These are phyloP conservation scores for Syngnathus acus DNA, from an alignment of 2,797 vertebrate species.

Conservation along the genomic window DNA sequence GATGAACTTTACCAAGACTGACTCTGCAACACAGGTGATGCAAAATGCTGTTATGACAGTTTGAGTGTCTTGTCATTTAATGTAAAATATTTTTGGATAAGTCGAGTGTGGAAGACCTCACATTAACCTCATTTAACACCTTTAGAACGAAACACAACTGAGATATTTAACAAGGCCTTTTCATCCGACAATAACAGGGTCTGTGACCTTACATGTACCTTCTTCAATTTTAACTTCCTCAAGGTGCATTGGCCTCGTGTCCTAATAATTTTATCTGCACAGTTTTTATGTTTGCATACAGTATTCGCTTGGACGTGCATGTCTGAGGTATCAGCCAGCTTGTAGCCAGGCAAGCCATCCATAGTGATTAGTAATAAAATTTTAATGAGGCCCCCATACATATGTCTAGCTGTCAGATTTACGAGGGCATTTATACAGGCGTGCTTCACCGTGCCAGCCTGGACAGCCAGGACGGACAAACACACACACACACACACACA, in stretches of 20 bases:
- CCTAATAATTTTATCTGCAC: slow-evolving; percentile 2
- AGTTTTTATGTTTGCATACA: slow-evolving; percentile 23
- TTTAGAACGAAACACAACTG: not conserved
- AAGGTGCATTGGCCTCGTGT: not conserved
- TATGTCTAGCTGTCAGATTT: slow-evolving; percentile 95
- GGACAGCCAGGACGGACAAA: slow-evolving; percentile 36
- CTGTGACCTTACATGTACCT: not conserved
- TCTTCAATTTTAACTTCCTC: not conserved
- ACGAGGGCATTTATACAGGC: slow-evolving; percentile 86
- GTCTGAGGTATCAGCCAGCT: slow-evolving; percentile 29
- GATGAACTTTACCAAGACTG: slow-evolving; percentile 55
- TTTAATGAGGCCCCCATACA: slow-evolving; percentile 94
- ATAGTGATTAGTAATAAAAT: slow-evolving; percentile 97
- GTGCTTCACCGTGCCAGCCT: slow-evolving; percentile 56
- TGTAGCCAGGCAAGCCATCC: slow-evolving; percentile 50
- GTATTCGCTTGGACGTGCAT: slow-evolving; percentile 14
- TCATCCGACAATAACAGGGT: not conserved
- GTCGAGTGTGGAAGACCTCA: not conserved
- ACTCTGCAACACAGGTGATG: not conserved
- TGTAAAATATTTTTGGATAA: not conserved
- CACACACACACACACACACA: slow-evolving; percentile 22
- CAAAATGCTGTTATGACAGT: not conserved
- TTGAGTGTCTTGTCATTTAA: not conserved
- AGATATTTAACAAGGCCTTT: not conserved
- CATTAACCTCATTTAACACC: not conserved